Percentiles rank a stretch among this genome's conserved stretches.
phyloP scores from a whole-genome alignment of 2,888 invertebrate species.

The Euzophera pinguis region DNA sequence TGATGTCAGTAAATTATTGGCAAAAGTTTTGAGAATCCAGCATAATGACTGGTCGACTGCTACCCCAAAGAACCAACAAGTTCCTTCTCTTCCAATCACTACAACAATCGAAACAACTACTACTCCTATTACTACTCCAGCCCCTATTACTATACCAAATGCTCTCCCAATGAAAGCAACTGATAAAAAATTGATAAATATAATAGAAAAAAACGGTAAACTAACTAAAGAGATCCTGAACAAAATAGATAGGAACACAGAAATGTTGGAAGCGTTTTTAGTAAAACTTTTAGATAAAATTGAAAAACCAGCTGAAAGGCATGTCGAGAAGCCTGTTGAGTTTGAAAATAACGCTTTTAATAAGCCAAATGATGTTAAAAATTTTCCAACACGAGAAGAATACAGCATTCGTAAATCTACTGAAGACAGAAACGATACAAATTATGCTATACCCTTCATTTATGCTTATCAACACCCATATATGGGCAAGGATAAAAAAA shows the following conservation, averaged over 20 bases:
- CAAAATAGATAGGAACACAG: conserved; percentile 59
- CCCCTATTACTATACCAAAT: conserved; percentile 13
- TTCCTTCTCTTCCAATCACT: neutral
- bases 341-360: conserved; percentile 6
- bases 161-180: conserved; percentile 19
- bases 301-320: conserved; percentile 11
- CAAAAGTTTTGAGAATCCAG: conserved; percentile 18
- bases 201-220: conserved; percentile 48
- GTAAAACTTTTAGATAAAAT: conserved; percentile 42
- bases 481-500: conserved; percentile 4
- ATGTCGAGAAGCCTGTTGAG: neutral
- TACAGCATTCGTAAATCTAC: neutral
- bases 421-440: neutral
- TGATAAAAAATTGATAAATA: conserved; percentile 31
- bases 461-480: conserved; percentile 5
- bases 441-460: neutral
- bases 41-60: conserved; percentile 1
- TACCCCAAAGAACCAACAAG: neutral
- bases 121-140: conserved; percentile 14
- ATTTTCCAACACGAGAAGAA: neutral
- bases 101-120: conserved; percentile 3
- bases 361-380: conserved; percentile 12
- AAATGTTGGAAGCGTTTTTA: conserved; percentile 47
- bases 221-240: conserved; percentile 51
- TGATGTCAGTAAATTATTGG: conserved; percentile 23